These are phyloP conservation scores for Phenacoccus solenopsis DNA, from an alignment of 1,140 invertebrate genomes.

Conservation along the genomic window DNA sequence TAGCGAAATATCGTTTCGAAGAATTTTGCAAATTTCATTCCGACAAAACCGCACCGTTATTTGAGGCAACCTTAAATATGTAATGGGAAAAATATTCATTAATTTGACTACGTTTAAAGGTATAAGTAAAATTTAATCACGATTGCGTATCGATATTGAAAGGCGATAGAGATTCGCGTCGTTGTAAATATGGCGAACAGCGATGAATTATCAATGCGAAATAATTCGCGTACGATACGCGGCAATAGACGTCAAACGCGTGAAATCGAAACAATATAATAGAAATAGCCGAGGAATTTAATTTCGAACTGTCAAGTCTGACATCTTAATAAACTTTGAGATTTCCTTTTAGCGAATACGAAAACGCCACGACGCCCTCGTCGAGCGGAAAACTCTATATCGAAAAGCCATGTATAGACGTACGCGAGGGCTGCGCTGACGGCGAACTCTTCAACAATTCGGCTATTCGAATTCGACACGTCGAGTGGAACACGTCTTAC, in stretches of 20 bases:
- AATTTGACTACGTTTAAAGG: too few species aligned
- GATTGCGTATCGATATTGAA: not conserved
- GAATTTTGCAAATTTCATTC: not conserved
- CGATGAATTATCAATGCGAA: constrained; percentile 1
- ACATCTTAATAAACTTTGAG: constrained; percentile 2
- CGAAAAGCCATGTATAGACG: too few species aligned
- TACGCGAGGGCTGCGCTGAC: too few species aligned
- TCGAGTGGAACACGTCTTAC: too few species aligned
- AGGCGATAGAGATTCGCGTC: too few species aligned
- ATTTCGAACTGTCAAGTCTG: not conserved
- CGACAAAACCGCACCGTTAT: not conserved
- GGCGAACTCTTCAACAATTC: too few species aligned
- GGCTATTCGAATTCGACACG: too few species aligned
- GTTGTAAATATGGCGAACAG: not conserved
- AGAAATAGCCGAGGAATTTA: not conserved
- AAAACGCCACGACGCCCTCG: not conserved
- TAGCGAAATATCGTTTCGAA: not conserved
- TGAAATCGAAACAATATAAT: not conserved
- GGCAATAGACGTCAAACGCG: not conserved
- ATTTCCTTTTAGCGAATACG: not conserved
- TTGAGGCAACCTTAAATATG: too few species aligned
- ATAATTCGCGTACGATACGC: not conserved
- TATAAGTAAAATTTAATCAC: not conserved
- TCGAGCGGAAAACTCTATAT: too few species aligned
- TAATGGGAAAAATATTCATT: too few species aligned